Evolutionary conservation across 2,113 vertebrate genomes (phyloP), one percentile per base, ranked within the genome.

Genomic region (Corydoras maculifer): DNA sequence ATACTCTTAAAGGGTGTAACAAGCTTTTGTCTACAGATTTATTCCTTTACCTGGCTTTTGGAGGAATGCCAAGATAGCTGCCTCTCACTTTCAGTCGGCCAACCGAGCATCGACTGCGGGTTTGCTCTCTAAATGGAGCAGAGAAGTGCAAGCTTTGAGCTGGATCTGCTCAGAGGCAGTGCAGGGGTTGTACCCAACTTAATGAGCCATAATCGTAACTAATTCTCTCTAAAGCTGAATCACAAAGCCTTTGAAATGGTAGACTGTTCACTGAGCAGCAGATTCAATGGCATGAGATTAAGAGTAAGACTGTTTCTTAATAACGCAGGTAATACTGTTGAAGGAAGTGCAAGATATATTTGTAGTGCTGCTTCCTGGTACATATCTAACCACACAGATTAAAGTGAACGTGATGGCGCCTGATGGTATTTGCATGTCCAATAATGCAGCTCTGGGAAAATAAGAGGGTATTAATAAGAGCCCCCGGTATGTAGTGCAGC

Each of bases 1-100:
- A 86, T 76, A 70, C 77, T 68, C 82, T 80, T 69, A 82, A 78
- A 77, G 83, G 70, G 75, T 79, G 79, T 81, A 83, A 85, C 82
- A 81, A 84, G 70, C 68, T 63, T 68, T 68, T 70, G 77, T 81
- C 79, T 87, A 77, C 79, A 84, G 74, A 73, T 82, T 67, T 67
- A 58, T 70, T 63, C 67, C 54, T 53, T 62, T 60, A 69, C 51
- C 74, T 29, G 58, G 15, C 63, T 49, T 29, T 74, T 67, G 59
- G 29, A 58, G 32, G 30, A 43, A 70, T 3, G 63, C 78, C 71
- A 76, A 30, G 29, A 66, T 32, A 70, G 51, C 73, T n/a, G 55
- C 25, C 68, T 70, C 68, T 76, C 67, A 70, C 66, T 73, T 76
- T 70, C 43, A 43, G 32, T 30, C 49, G 55, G 72, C 51, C 65